A percentile compares a stretch with the other conserved stretches of the same genome.
phyloP scores from a whole-genome alignment of 2,113 vertebrate species.

The Aegotheles bennettii region DNA sequence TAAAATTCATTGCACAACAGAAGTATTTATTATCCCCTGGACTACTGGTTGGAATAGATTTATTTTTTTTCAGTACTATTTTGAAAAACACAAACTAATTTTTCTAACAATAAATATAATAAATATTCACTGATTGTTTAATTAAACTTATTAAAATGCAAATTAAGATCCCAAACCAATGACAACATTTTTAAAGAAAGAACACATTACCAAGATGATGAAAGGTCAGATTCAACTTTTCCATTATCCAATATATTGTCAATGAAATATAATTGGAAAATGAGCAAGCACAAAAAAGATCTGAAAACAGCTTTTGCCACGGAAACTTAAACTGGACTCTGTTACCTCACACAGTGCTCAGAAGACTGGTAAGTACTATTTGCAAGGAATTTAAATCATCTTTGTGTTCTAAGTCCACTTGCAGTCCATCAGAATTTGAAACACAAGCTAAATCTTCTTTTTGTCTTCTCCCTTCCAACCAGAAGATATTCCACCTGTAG shows the following conservation, averaged over 20 bases:
- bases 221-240: slow-evolving; percentile 31
- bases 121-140: slow-evolving; percentile 19
- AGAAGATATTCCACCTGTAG: not conserved
- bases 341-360: not conserved
- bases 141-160: slow-evolving; percentile 46
- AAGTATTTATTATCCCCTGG: not conserved
- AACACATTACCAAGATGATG: not conserved
- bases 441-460: not conserved
- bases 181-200: not conserved
- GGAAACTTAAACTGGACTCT: not conserved
- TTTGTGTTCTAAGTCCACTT: not conserved
- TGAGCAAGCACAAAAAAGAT: not conserved
- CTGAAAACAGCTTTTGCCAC: not conserved
- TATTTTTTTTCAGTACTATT: not conserved
- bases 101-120: slow-evolving; percentile 29
- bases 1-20: not conserved
- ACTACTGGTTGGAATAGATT: not conserved
- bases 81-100: not conserved
- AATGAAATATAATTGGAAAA: slow-evolving; percentile 30
- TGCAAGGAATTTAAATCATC: not conserved
- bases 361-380: not conserved
- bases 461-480: not conserved
- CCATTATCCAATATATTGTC: not conserved
- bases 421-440: not conserved
- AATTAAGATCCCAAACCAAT: slow-evolving; percentile 7